Conservation (phyloP, 2,888 invertebrate genomes). For the Apamea anceps region DNA sequence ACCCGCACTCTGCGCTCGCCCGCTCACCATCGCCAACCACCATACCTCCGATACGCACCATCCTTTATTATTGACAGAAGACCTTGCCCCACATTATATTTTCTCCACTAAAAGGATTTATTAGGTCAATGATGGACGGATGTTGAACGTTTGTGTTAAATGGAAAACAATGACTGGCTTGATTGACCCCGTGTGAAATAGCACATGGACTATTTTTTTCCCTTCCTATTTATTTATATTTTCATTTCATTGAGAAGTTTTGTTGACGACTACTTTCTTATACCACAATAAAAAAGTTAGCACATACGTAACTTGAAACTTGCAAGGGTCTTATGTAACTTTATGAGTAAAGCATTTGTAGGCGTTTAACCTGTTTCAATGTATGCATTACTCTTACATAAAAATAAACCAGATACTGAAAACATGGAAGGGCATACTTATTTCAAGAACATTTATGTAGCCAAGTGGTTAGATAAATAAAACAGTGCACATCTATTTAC, state of each 20-base stretch:
- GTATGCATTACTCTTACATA: background rate
- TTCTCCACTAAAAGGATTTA: conserved; percentile 76
- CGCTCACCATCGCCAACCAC: conserved; percentile 66
- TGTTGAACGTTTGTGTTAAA: conserved; percentile 69
- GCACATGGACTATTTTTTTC: conserved; percentile 17
- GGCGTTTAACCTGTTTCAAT: conserved; percentile 16
- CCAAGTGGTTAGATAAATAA: background rate
- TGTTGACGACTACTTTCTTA: conserved; percentile 23
- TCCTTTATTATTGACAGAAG: conserved; percentile 85
- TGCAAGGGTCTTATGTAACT: conserved; percentile 10
- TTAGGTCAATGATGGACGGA: conserved; percentile 78
- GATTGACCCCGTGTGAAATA: conserved; percentile 57
- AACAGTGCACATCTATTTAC: background rate
- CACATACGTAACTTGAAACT: conserved; percentile 14
- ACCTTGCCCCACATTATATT: conserved; percentile 87
- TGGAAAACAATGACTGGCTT: conserved; percentile 69
- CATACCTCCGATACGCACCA: conserved; percentile 78
- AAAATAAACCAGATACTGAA: background rate
- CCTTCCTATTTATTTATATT: conserved; percentile 52
- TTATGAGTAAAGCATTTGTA: conserved; percentile 30
- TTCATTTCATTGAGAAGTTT: conserved; percentile 50
- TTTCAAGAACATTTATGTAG: background rate
- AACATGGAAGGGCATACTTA: background rate
- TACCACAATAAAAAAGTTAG: conserved; percentile 31
- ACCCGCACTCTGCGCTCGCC: conserved; percentile 73